phyloP scores from a whole-genome alignment of 2,888 invertebrate genomes.

The Willowsia nigromaculata region DNA sequence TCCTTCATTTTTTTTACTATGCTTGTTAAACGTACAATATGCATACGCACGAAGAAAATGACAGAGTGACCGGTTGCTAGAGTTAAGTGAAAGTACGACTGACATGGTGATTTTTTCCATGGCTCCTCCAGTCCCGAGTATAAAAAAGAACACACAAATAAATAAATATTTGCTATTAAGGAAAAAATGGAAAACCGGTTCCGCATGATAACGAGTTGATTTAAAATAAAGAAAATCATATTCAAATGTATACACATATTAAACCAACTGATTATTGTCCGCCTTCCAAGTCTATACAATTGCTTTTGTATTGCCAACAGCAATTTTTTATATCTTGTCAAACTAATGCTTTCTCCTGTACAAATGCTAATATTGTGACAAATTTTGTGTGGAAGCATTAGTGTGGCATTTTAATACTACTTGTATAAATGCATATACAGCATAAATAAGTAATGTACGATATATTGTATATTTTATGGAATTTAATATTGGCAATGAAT shows the following conservation, averaged over 20 bases:
- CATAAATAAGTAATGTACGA: too few relatives aligned
- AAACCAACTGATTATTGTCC: not conserved
- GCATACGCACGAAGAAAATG: not conserved
- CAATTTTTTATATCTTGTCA: not conserved
- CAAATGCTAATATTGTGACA: not conserved
- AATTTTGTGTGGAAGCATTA: not conserved
- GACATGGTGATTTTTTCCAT: slow-evolving; percentile 46
- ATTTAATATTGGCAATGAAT: not conserved
- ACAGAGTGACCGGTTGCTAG: not conserved
- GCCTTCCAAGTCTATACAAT: not conserved
- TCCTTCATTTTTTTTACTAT: not conserved
- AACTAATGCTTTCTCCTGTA: not conserved
- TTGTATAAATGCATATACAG: too few relatives aligned
- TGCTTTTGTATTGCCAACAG: not conserved
- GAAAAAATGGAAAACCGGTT: not conserved
- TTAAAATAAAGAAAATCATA: not conserved
- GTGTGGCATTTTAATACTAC: not conserved
- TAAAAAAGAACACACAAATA: not conserved
- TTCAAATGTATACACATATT: not conserved
- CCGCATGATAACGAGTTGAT: not conserved
- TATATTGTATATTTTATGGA: not conserved
- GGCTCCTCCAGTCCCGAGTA: not conserved
- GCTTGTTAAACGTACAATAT: not conserved
- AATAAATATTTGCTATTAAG: slow-evolving; percentile 19
- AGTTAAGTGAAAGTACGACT: slow-evolving; percentile 19